Evolutionary conservation across 2,113 vertebrate species (phyloP).

Genomic region (Dipodomys ordii): DNA sequence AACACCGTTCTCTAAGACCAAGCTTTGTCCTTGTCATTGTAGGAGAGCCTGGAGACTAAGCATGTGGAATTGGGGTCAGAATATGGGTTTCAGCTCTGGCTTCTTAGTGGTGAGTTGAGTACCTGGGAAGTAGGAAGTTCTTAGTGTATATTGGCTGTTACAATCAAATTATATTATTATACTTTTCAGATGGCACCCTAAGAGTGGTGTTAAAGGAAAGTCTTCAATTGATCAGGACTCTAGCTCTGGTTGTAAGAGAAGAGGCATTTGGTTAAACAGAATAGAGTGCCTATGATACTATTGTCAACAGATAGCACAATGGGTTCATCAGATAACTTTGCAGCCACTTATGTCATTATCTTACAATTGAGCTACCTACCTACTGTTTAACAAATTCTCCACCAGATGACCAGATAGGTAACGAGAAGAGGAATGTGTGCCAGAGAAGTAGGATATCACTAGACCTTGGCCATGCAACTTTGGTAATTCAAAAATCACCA

Average conservation of each 20-base stretch:
- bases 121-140: not conserved
- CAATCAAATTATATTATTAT: not conserved
- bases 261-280: not conserved
- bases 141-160: not conserved
- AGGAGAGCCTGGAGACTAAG: not conserved
- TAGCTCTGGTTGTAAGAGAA: not conserved
- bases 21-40: not conserved
- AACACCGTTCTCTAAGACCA: not conserved
- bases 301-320: not conserved
- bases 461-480: not conserved
- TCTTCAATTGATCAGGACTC: not conserved
- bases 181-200: not conserved
- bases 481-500: not conserved
- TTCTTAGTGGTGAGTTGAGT: not conserved
- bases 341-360: not conserved
- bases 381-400: not conserved
- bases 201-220: not conserved
- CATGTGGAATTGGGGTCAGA: not conserved
- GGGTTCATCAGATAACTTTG: not conserved
- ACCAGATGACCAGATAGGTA: not conserved
- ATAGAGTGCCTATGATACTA: not conserved
- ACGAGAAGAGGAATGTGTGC: not conserved
- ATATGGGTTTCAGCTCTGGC: not conserved
- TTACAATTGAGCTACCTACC: not conserved
- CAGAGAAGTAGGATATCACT: not conserved